Conservation (phyloP, 1,140 invertebrate species). For the Drosophila varians region DNA sequence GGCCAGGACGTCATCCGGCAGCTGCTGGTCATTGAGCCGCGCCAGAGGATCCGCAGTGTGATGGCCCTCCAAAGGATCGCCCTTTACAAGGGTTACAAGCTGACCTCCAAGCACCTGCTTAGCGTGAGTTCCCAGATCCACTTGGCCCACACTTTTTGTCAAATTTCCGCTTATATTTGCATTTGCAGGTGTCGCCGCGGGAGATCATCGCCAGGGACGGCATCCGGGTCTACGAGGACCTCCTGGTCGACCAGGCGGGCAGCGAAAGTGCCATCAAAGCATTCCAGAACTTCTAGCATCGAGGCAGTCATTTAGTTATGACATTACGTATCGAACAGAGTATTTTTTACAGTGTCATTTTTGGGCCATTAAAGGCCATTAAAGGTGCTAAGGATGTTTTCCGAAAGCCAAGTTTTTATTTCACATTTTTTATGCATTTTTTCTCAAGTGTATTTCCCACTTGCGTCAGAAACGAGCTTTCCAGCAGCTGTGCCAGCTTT, state of each 20-base stretch:
- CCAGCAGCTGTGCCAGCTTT: background rate
- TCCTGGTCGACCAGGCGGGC: conserved; percentile 16
- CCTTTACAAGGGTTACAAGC: conserved; percentile 84
- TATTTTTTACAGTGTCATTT: background rate
- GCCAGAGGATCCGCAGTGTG: conserved; percentile 83
- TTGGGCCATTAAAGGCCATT: background rate
- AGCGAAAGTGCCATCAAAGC: conserved; percentile 44
- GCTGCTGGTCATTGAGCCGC: conserved; percentile 83
- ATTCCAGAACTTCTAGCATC: conserved; percentile 58
- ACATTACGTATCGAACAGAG: background rate
- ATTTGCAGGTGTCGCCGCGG: conserved; percentile 33
- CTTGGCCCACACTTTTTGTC: background rate
- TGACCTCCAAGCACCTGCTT: conserved; percentile 54
- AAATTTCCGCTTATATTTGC: background rate
- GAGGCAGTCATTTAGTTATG: background rate
- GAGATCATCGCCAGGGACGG: conserved; percentile 60
- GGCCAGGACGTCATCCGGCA: conserved; percentile 83
- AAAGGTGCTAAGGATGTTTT: background rate
- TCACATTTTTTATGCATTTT: background rate
- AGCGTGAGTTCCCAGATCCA: conserved; percentile 25
- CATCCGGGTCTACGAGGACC: conserved; percentile 39
- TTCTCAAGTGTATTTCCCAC: background rate
- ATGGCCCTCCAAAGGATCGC: conserved; percentile 84
- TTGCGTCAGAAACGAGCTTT: background rate
- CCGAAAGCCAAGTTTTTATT: too few relatives aligned